Conservation (phyloP, 2,797 vertebrate species). For the Manis pentadactyla region DNA sequence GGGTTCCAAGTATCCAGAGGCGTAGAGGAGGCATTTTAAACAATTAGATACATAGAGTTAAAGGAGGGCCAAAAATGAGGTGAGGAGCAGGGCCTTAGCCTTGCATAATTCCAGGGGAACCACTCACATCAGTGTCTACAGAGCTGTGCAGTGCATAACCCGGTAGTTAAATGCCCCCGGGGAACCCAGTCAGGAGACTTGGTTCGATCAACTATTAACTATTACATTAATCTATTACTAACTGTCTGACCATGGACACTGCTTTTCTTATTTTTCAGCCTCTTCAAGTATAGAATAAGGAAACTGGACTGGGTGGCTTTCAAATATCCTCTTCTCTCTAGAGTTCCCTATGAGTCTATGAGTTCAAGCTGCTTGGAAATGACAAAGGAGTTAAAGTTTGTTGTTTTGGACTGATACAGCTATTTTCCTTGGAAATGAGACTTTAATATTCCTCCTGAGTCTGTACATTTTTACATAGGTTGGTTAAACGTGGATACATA, state of each 20-base stretch:
- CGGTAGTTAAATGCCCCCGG: background rate
- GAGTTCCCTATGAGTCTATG: background rate
- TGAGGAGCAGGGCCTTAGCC: background rate
- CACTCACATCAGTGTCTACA: background rate
- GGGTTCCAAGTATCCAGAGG: background rate
- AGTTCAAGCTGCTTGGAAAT: background rate
- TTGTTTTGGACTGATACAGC: background rate
- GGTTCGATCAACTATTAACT: background rate
- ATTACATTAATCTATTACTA: background rate
- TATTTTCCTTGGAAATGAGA: conserved; percentile 15
- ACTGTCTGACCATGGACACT: background rate
- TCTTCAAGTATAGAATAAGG: background rate
- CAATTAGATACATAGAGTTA: background rate
- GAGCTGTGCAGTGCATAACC: background rate
- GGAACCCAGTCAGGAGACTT: background rate
- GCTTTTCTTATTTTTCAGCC: background rate
- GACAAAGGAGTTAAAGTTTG: background rate
- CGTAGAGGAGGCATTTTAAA: background rate
- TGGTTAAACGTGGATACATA: background rate
- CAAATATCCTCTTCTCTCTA: background rate
- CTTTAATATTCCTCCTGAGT: background rate
- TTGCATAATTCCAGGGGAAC: background rate
- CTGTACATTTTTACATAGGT: conserved; percentile 4
- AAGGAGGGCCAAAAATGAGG: background rate
- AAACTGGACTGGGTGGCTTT: background rate